Conservation (phyloP, 2,888 invertebrate species). For the Cabera pusaria region DNA sequence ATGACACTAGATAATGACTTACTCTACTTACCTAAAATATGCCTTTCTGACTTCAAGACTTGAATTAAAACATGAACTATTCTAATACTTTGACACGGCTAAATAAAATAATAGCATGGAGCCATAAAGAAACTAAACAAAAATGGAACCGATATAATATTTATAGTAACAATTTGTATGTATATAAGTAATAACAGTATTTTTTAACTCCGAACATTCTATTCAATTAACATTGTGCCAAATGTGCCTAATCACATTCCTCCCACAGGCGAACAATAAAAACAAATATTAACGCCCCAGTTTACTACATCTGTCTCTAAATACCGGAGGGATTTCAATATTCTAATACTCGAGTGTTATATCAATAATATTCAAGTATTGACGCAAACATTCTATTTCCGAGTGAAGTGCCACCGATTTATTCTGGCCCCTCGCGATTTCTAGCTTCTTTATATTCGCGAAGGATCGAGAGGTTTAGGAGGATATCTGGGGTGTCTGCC, state of each 20-base stretch:
- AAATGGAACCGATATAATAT: no score
- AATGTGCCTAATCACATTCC: slow-evolving; percentile 7
- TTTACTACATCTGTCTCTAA: slow-evolving; percentile 29
- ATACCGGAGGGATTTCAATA: slow-evolving; percentile 48
- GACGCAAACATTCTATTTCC: slow-evolving; percentile 65
- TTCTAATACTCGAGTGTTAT: slow-evolving; percentile 53
- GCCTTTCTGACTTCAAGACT: no score
- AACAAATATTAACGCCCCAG: slow-evolving; percentile 23
- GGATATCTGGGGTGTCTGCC: slow-evolving; percentile 44
- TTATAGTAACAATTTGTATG: no score
- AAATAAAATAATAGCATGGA: no score
- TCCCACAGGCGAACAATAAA: slow-evolving; percentile 8
- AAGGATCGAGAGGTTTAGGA: slow-evolving; percentile 30
- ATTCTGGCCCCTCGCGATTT: slow-evolving; percentile 36
- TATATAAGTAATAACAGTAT: slow-evolving; percentile 6
- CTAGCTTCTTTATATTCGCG: slow-evolving; percentile 27
- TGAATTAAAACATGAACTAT: no score
- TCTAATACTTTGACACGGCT: no score
- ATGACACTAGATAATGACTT: no score
- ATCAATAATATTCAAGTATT: slow-evolving; percentile 70
- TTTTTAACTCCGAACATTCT: no score
- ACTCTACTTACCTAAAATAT: no score
- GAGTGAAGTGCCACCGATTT: slow-evolving; percentile 42
- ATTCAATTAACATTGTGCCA: no score
- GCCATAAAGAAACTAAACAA: no score